These are phyloP conservation scores for Anhinga anhinga DNA, from an alignment of 2,113 vertebrate genomes.

Conservation along the genomic window DNA sequence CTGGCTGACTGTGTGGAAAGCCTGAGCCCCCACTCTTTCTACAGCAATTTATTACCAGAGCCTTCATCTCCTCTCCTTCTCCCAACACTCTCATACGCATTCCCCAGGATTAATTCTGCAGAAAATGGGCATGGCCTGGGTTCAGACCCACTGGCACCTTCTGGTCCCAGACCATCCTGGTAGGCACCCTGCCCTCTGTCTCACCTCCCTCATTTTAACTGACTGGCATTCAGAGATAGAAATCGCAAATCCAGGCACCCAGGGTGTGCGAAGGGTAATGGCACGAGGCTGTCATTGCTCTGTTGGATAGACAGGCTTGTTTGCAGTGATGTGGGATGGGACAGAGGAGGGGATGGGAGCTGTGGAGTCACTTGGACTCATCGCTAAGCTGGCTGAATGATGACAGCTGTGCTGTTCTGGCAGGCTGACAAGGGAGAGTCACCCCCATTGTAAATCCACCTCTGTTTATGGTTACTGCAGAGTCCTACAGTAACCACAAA, in stretches of 20 bases:
- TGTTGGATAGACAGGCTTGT: background rate
- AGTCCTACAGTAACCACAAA: fast-evolving
- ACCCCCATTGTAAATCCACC: fast-evolving
- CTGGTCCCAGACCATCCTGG: background rate
- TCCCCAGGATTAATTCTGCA: background rate
- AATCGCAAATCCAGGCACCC: background rate
- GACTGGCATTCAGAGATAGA: background rate
- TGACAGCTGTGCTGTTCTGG: background rate
- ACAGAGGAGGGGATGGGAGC: background rate
- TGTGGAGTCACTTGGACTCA: background rate
- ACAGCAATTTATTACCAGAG: background rate
- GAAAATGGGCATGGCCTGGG: background rate
- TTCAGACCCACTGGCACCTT: background rate
- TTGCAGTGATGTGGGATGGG: background rate
- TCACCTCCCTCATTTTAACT: background rate
- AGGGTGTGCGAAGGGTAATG: fast-evolving
- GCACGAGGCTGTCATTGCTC: background rate
- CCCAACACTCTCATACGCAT: background rate
- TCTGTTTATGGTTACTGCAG: fast-evolving
- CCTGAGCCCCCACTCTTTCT: background rate
- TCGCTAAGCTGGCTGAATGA: background rate
- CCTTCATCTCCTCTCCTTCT: background rate
- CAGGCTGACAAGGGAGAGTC: background rate
- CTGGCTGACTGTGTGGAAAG: slow-evolving; percentile 3
- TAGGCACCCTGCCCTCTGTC: background rate